phyloP scores from a whole-genome alignment of 2,113 vertebrate genomes.

The Ammodytes dubius region DNA sequence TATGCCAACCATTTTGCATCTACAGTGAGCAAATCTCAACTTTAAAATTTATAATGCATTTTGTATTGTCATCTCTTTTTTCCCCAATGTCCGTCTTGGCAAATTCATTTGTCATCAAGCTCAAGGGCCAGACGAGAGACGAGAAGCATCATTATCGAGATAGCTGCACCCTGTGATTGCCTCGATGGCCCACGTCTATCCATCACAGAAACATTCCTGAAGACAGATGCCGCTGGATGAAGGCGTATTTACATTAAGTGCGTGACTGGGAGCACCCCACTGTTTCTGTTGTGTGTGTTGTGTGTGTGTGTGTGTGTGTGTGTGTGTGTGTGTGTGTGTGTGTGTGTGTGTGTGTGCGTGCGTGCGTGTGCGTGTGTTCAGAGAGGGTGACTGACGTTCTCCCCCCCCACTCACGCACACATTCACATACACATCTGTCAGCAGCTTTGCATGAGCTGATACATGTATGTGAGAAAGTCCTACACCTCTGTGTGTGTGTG shows the following conservation, averaged over 20 bases:
- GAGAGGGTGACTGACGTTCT: constrained; percentile 30
- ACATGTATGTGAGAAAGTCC: constrained; percentile 64
- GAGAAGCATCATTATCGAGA: constrained; percentile 50
- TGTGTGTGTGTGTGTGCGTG: background rate
- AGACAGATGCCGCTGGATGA: constrained; percentile 58
- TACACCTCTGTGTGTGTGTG: constrained; percentile 64
- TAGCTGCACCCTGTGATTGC: constrained; percentile 59
- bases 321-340: constrained; percentile 10
- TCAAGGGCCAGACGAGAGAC: constrained; percentile 33
- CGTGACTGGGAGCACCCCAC: constrained; percentile 44
- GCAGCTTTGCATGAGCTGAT: constrained; percentile 63
- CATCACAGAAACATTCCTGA: constrained; percentile 55
- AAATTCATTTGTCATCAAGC: constrained; percentile 46
- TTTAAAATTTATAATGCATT: background rate
- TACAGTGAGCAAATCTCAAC: background rate
- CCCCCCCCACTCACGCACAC: constrained; percentile 17
- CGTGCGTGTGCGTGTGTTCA: background rate
- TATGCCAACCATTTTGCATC: background rate
- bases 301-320: constrained; percentile 5
- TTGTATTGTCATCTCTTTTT: constrained; percentile 15
- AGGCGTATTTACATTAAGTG: constrained; percentile 63
- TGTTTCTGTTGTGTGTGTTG: background rate
- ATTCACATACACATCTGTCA: constrained; percentile 67
- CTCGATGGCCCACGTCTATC: constrained; percentile 46
- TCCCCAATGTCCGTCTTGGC: constrained; percentile 4